Percentiles rank a stretch among this genome's conserved stretches.
phyloP scores from a whole-genome alignment of 2,797 vertebrate species.

The Poecile montanus region DNA sequence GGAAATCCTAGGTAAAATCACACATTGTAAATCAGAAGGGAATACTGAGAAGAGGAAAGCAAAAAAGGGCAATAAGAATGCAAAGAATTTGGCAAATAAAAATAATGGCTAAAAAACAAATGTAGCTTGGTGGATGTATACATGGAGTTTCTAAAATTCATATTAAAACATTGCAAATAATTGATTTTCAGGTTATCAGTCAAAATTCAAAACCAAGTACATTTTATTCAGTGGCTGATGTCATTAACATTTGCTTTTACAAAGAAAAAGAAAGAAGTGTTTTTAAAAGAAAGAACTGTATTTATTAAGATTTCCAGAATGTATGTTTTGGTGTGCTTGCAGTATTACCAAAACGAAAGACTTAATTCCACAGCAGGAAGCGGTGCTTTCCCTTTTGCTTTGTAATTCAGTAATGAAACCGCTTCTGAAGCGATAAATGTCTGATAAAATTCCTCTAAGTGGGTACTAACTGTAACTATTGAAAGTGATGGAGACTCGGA shows the following conservation, averaged over 20 bases:
- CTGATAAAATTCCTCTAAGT: constrained; percentile 4
- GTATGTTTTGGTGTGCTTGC: not conserved
- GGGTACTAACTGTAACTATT: not conserved
- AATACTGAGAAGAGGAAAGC: not conserved
- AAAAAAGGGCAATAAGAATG: not conserved
- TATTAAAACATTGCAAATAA: not conserved
- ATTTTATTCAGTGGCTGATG: not conserved
- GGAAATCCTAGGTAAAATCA: constrained; percentile 25
- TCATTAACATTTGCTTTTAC: not conserved
- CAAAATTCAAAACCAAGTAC: not conserved
- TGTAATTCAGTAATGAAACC: not conserved
- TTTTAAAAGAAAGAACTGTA: not conserved
- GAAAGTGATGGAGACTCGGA: not conserved
- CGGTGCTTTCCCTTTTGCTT: not conserved
- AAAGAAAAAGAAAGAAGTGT: not conserved
- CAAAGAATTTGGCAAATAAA: not conserved
- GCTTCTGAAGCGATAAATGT: not conserved
- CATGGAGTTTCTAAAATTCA: not conserved
- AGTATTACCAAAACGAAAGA: not conserved
- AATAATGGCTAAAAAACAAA: not conserved
- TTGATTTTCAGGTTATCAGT: not conserved
- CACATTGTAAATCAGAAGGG: not conserved
- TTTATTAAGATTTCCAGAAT: not conserved
- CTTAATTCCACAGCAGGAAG: not conserved
- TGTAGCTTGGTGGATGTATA: not conserved